These are phyloP conservation scores for Apamea crenata DNA, from an alignment of 2,888 invertebrate species.

Conservation along the genomic window DNA sequence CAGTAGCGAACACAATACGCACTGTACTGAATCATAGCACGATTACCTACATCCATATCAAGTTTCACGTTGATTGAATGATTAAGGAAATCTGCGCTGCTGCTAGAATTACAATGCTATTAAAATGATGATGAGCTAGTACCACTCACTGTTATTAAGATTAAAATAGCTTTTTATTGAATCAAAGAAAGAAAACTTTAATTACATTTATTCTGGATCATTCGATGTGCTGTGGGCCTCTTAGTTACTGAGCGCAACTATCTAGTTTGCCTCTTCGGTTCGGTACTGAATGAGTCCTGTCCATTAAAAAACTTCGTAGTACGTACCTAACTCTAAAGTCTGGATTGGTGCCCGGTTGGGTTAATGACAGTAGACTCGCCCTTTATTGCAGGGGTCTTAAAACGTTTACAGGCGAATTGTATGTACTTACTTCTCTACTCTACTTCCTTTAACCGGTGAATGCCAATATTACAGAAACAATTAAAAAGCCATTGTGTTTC, in stretches of 20 bases:
- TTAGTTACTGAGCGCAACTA: neutral
- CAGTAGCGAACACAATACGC: slow-evolving; percentile 17
- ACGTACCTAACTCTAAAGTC: neutral
- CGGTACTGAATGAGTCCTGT: neutral
- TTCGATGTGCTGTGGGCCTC: neutral
- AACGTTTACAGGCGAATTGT: neutral
- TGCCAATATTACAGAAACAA: neutral
- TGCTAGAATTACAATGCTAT: slow-evolving; percentile 18
- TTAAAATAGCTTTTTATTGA: neutral
- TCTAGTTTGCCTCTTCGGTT: neutral
- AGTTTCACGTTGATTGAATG: slow-evolving; percentile 26
- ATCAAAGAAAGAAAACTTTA: neutral
- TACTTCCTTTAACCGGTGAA: neutral
- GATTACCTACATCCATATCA: slow-evolving; percentile 26
- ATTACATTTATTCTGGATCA: neutral
- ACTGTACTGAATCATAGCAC: slow-evolving; percentile 21
- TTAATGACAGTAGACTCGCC: neutral
- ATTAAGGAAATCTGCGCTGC: slow-evolving; percentile 29
- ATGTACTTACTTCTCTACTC: neutral
- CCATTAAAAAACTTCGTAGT: neutral
- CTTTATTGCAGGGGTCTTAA: neutral
- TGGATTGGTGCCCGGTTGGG: neutral
- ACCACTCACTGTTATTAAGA: neutral
- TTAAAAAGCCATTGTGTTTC: neutral
- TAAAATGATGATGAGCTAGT: neutral